Evolutionary conservation across 2,113 vertebrate genomes (phyloP).

Genomic region (Kryptolebias marmoratus): DNA sequence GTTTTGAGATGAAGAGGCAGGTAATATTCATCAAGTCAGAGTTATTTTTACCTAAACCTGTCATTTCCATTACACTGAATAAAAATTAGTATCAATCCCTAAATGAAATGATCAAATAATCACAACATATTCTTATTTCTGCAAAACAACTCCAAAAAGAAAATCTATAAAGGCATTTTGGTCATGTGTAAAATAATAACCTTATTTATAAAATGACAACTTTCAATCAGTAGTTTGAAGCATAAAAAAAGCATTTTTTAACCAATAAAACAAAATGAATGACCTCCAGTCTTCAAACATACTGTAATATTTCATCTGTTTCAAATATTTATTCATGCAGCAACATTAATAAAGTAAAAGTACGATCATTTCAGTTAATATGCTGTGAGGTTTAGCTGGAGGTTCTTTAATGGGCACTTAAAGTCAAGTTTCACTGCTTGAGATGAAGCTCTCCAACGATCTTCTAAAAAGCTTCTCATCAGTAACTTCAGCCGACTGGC

Average conservation of each 20-base stretch:
- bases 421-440: not conserved
- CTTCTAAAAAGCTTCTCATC: conserved; percentile 33
- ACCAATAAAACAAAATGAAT: no score
- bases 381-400: not conserved
- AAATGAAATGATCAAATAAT: no score
- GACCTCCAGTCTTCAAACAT: not conserved
- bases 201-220: no score
- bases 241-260: no score
- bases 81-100: no score
- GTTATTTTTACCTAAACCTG: no score
- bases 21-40: no score
- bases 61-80: no score
- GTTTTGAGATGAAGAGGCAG: no score
- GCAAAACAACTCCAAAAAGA: not conserved
- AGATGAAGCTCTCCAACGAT: conserved; percentile 2
- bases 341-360: not conserved
- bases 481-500: conserved; percentile 24
- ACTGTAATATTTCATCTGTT: not conserved
- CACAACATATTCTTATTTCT: not conserved
- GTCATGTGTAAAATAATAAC: no score
- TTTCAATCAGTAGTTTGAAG: no score
- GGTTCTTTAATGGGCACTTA: conserved; percentile 7
- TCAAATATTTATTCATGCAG: not conserved
- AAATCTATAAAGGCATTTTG: no score
- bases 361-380: not conserved